A percentile compares a stretch with the other conserved stretches of the same genome.
Evolutionary conservation across 2,888 invertebrate species (phyloP).

Genomic region (Andrena camellia): DNA sequence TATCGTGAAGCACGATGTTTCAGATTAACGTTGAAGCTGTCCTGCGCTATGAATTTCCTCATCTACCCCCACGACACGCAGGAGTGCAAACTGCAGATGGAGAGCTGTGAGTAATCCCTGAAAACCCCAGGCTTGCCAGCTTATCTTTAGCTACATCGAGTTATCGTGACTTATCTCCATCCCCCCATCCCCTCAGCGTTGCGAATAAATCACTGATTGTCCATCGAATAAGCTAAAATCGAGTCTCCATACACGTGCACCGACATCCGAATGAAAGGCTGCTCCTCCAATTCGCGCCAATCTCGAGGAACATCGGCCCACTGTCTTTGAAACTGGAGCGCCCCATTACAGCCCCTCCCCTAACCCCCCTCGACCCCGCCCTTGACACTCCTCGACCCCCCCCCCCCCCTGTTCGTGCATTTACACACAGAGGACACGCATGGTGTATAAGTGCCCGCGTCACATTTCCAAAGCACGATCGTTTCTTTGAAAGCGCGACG

Average conservation of each 20-base stretch:
- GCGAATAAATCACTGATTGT: too few relatives aligned
- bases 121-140: neutral
- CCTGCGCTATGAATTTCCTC: conserved; percentile 97
- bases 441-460: too few relatives aligned
- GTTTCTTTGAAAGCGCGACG: neutral
- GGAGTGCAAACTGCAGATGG: conserved; percentile 97
- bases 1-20: conserved; percentile 58
- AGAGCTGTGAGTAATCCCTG: conserved; percentile 93
- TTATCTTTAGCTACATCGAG: too few relatives aligned
- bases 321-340: neutral
- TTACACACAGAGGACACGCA: too few relatives aligned
- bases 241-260: too few relatives aligned
- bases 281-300: neutral
- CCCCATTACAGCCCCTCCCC: neutral
- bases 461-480: neutral
- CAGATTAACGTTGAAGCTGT: conserved; percentile 93
- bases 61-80: conserved; percentile 98
- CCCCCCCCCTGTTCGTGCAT: too few relatives aligned
- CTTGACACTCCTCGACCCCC: too few relatives aligned
- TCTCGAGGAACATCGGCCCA: neutral
- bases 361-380: too few relatives aligned
- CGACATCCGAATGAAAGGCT: too few relatives aligned
- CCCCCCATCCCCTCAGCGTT: too few relatives aligned
- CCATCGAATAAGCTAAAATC: too few relatives aligned
- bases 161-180: too few relatives aligned